Base-by-base conservation (phyloP, 2,888 invertebrate genomes). In the Melinopterus prodromus region DNA sequence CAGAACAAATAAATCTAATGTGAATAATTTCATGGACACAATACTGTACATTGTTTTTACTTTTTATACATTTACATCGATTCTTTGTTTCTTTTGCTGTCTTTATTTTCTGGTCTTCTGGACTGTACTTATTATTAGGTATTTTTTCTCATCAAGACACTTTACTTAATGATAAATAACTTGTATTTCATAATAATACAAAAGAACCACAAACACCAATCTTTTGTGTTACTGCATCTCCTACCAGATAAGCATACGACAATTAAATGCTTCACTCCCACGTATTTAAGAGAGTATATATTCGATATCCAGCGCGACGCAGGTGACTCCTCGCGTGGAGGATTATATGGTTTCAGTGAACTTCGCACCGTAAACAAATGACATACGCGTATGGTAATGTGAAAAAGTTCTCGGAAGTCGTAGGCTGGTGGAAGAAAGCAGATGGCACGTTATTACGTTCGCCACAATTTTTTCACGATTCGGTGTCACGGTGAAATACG, bases 261-360 rank as follows among this genome's bases (percentile, higher is more conserved):
- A 53, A 53, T 53, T 9, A 26, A 2, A 26, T 26, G 26, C 26
- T 12, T 6, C 12, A 53, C 53, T 9, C 53, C 53, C 53, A 53
- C 53, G 53, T 53, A 53, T 9, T 12, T 12, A 53, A 53, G 53
- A 53, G 12, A 53, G 53, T 53, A 9, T 53, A 53, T 53, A 3
- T 53, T 53, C 53, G 53, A 53, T 53, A 53, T 53, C 53, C 12
- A 53, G 53, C 53, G 12, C 7, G 53, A 53, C 26, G 53, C 53
- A 9, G 53, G 53, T 53, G 53, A 53, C 53, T 53, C 53, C 53
- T 53, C 53, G 53, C 53, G 53, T 53, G 53, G 53, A 53, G 7
- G 53, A 53, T 53, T 53, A 53, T 53, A 53, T 53, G 53, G 53
- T 53, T 53, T 53, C 53, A 53, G 53, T 53, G 53, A 53, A 53